A percentile compares a stretch with the other conserved stretches of the same genome.
Evolutionary conservation across 64 coral and sea anemone species (phyloP).

Genomic region (Montipora efflorescens): DNA sequence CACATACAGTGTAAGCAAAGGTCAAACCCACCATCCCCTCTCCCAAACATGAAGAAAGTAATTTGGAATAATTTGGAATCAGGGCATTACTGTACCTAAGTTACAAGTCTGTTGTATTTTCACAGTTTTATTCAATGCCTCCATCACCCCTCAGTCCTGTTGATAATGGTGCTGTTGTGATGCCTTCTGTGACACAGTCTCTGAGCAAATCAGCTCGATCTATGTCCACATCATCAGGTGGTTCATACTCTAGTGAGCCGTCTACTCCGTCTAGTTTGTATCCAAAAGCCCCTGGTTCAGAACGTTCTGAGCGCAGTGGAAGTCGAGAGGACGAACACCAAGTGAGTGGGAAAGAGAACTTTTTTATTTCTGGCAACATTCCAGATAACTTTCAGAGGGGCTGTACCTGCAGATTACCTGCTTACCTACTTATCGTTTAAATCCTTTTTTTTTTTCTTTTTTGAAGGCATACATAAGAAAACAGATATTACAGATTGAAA

Average conservation of each 20-base stretch:
- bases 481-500: conserved; percentile 94
- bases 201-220: conserved; percentile 80
- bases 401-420: no score
- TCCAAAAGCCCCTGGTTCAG: conserved; percentile 95
- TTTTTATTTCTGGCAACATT: no score
- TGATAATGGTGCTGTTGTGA: conserved; percentile 12
- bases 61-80: no score
- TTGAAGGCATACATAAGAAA: conserved; percentile 84
- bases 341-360: conserved; percentile 13
- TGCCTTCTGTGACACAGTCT: conserved; percentile 48
- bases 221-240: conserved; percentile 89
- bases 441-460: conserved; percentile 9
- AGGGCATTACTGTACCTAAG: no score
- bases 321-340: conserved; percentile 93
- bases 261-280: conserved; percentile 85
- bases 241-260: conserved; percentile 74
- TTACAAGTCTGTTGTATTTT: background rate
- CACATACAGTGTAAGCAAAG: no score
- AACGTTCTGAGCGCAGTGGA: conserved; percentile 93
- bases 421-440: background rate
- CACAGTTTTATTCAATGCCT: conserved; percentile 57
- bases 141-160: conserved; percentile 45
- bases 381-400: no score
- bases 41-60: no score
- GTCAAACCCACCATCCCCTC: no score